A percentile compares a stretch with the other conserved stretches of the same genome.
Evolutionary conservation across 2,113 vertebrate species (phyloP).

Genomic region (Sylvietta virens): DNA sequence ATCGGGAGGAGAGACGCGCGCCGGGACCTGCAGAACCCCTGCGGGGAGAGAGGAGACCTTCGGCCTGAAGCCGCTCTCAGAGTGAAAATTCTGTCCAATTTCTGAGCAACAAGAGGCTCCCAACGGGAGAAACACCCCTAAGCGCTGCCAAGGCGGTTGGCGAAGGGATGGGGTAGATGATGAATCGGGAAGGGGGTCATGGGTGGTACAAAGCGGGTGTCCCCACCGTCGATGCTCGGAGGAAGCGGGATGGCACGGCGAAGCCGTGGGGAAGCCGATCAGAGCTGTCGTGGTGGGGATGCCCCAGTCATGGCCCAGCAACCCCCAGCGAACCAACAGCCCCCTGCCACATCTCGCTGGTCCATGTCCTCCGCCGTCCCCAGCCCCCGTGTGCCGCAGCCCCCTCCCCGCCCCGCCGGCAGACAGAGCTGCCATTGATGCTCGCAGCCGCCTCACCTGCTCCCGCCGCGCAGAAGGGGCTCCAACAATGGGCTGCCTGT

Average conservation of each 20-base stretch:
- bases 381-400: not conserved
- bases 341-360: not conserved
- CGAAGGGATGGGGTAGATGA: not conserved
- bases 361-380: not conserved
- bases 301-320: rapidly evolving
- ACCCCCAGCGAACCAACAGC: not conserved
- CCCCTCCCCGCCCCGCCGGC: not conserved
- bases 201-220: not conserved
- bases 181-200: not conserved
- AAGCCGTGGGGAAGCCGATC: not conserved
- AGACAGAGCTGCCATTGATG: constrained; percentile 50
- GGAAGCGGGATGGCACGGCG: rapidly evolving
- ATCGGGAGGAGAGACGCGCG: not conserved
- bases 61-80: rapidly evolving
- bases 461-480: not conserved
- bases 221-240: rapidly evolving
- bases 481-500: constrained; percentile 45
- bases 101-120: not conserved
- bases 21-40: not conserved
- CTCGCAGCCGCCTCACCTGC: constrained; percentile 30
- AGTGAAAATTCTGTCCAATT: not conserved
- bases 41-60: not conserved
- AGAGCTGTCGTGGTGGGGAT: not conserved
- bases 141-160: not conserved
- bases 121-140: rapidly evolving